Conservation (phyloP, 2,113 vertebrate species). For the Gavialis gangeticus region DNA sequence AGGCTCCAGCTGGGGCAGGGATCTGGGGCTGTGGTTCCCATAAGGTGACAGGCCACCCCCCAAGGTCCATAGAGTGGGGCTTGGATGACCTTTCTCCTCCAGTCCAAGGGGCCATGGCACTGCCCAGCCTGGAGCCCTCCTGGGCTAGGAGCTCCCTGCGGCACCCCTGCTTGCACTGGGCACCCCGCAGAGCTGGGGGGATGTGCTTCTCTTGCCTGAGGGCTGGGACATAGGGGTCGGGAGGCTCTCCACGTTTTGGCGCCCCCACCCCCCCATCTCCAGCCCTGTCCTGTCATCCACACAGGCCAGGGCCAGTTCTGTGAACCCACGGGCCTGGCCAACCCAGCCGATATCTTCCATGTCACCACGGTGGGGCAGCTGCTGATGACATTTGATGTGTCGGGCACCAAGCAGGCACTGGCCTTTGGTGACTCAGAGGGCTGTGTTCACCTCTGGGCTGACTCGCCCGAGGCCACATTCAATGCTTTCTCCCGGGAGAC, state of each 20-base stretch:
- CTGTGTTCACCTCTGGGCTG: conserved; percentile 95
- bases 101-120: too few species aligned
- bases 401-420: conserved; percentile 94
- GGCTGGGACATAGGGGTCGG: fast-evolving
- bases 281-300: neutral
- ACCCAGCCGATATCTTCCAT: conserved; percentile 93
- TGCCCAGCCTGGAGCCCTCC: fast-evolving
- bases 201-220: fast-evolving
- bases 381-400: conserved; percentile 97
- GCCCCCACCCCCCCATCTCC: fast-evolving
- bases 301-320: conserved; percentile 98
- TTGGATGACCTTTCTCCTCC: too few species aligned
- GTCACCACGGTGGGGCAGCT: conserved; percentile 95
- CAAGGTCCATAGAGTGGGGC: too few species aligned
- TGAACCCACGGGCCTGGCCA: conserved; percentile 96
- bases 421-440: conserved; percentile 97
- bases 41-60: too few species aligned
- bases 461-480: conserved; percentile 91
- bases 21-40: too few species aligned
- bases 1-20: too few species aligned
- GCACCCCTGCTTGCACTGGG: too few species aligned
- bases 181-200: fast-evolving
- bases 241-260: fast-evolving
- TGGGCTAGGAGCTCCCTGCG: fast-evolving
- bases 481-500: conserved; percentile 96